Conservation (phyloP, 2,797 vertebrate species). For the Acipenser transmontanus region DNA sequence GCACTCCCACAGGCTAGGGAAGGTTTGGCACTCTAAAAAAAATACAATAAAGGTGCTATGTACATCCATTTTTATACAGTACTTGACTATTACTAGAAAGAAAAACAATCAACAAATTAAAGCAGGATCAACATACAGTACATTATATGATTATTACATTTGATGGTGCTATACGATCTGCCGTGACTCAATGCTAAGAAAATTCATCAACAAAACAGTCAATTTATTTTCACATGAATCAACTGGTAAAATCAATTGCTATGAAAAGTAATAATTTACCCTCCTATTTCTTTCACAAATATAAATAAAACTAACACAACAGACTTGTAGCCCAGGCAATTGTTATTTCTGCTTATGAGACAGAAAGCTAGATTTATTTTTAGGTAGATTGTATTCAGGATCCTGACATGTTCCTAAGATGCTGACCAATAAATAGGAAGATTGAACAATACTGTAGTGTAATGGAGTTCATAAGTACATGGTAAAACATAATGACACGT, state of each 20-base stretch:
- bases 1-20: too few relatives aligned
- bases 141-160: too few relatives aligned
- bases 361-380: not conserved
- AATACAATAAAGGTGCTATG: too few relatives aligned
- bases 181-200: not conserved
- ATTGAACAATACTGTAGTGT: too few relatives aligned
- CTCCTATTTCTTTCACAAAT: not conserved
- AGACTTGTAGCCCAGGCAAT: not conserved
- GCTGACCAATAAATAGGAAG: too few relatives aligned
- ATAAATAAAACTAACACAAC: not conserved
- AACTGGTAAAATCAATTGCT: slow-evolving; percentile 2
- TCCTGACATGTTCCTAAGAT: not conserved
- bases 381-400: not conserved
- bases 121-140: too few relatives aligned
- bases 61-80: too few relatives aligned
- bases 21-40: too few relatives aligned
- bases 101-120: too few relatives aligned
- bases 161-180: not conserved
- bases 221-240: not conserved
- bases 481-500: too few relatives aligned
- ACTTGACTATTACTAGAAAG: too few relatives aligned
- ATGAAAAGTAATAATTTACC: not conserved
- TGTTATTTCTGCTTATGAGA: slow-evolving; percentile 1
- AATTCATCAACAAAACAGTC: not conserved
- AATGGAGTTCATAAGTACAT: too few relatives aligned